Evolutionary conservation across 2,113 vertebrate genomes (phyloP), one percentile per base, ranked within the genome.

Genomic region (Mormyrus lacerda): DNA sequence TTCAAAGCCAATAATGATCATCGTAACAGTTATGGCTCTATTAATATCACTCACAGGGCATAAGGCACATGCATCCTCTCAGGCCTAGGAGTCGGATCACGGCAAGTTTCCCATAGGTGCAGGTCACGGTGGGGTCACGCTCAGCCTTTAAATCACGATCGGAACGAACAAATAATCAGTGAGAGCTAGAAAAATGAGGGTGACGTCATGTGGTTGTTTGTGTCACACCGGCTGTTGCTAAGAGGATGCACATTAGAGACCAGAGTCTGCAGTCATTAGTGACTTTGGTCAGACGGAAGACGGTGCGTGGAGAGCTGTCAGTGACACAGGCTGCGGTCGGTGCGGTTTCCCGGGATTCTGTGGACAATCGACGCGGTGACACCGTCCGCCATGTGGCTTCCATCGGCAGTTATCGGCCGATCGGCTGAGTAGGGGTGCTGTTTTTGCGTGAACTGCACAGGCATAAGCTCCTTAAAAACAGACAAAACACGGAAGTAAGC

Each of bases 301-400:
- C 35, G 6, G 1, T 2, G 73, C 4, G 31, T 19, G 35, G 35
- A 79, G 35, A 79, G 83, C 47, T 13, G n/a, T 50, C 17, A 3
- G 83, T 85, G 47, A 48, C 45, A 21, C 19, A n/a, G 19, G 6
- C 1, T 4, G 24, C 42, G 44, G 45, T 9, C 21, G 0, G 82
- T 45, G 82, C 82, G 0, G 21, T n/a, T 3, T 47, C 45, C 82
- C 21, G 1, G 42, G 24, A 42, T 45, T 21, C 35, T 83, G 42
- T 1, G 79, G 8, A 61, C n/a, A n/a, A n/a, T 21, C 6, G 19
- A 55, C 19, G 3, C 19, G 53, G 19, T 55, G 53, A 55, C 5
- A 10, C 58, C 8, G 7, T n/a, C 61, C 1, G 3, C 27, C 61
- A 0, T 0, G 27, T 7, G n/a, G 9, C n/a, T 2, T n/a, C n/a